These are phyloP conservation scores for Lophius americanus DNA, from an alignment of 2,797 vertebrate species.

Conservation along the genomic window DNA sequence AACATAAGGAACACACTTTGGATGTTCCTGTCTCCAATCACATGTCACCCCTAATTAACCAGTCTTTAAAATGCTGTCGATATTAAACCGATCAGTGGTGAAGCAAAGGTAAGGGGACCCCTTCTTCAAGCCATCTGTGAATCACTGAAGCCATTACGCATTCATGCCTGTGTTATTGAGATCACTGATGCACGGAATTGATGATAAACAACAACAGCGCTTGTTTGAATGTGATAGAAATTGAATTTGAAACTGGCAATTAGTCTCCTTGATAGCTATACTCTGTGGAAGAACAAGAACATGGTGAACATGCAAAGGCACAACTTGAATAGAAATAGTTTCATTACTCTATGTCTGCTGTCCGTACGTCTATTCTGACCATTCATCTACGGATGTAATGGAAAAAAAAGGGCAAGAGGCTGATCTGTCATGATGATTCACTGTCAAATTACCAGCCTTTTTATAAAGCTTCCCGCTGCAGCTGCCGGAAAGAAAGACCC, in stretches of 20 bases:
- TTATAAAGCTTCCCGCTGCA: constrained; percentile 45
- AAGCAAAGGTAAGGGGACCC: no score
- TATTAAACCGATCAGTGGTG: no score
- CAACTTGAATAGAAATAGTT: constrained; percentile 63
- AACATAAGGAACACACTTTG: no score
- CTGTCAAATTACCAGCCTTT: constrained; percentile 66
- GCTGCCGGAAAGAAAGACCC: constrained; percentile 19
- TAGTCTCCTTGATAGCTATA: constrained; percentile 56
- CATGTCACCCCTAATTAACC: no score
- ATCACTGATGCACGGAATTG: constrained; percentile 30
- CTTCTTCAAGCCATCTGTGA: constrained; percentile 1
- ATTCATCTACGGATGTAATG: constrained; percentile 69
- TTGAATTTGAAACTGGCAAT: constrained; percentile 58
- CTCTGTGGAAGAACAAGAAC: constrained; percentile 17
- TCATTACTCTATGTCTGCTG: constrained; percentile 63
- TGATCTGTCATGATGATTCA: constrained; percentile 76
- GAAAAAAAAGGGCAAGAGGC: constrained; percentile 68
- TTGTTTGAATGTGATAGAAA: constrained; percentile 41
- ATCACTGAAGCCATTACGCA: constrained; percentile 1
- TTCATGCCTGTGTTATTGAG: constrained; percentile 23
- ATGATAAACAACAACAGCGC: constrained; percentile 25
- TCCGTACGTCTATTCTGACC: constrained; percentile 51
- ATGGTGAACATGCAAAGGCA: constrained; percentile 39
- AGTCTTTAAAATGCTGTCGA: no score
- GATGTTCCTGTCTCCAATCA: not conserved